Conservation (phyloP, 2,888 invertebrate species). For the Conistra vaccinii region DNA sequence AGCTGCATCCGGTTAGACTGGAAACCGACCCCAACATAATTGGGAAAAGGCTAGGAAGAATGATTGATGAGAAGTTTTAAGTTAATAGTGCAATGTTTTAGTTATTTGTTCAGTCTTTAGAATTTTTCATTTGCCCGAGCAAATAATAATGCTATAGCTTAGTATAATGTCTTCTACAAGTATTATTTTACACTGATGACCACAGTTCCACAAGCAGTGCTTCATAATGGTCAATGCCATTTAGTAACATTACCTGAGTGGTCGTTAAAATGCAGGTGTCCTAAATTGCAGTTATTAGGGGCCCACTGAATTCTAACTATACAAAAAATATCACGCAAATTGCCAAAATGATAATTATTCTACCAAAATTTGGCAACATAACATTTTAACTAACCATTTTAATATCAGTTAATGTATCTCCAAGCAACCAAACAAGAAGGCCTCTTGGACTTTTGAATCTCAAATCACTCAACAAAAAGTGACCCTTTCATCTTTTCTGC, state of each 20-base stretch:
- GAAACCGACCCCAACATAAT: too few relatives aligned
- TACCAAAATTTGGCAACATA: background rate
- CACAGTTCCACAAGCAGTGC: slow-evolving; percentile 4
- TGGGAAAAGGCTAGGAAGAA: too few relatives aligned
- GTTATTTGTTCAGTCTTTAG: background rate
- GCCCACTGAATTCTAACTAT: background rate
- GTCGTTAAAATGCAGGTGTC: slow-evolving; percentile 16
- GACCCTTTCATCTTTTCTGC: background rate
- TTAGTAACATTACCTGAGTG: slow-evolving; percentile 22
- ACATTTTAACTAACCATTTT: too few relatives aligned
- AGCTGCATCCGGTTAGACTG: too few relatives aligned
- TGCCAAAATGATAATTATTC: background rate
- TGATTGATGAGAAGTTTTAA: background rate
- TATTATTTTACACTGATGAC: background rate
- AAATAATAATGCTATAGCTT: background rate
- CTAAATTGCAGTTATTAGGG: slow-evolving; percentile 31
- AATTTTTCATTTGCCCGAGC: background rate
- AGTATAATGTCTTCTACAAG: background rate
- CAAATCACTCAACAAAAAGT: background rate
- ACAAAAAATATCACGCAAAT: background rate
- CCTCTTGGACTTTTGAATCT: background rate
- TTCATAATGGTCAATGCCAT: slow-evolving; percentile 29
- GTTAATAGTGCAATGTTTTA: background rate
- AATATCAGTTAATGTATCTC: too few relatives aligned
- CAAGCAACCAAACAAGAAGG: too few relatives aligned